phyloP scores from a whole-genome alignment of 2,797 vertebrate genomes.

The Cuniculus paca region DNA sequence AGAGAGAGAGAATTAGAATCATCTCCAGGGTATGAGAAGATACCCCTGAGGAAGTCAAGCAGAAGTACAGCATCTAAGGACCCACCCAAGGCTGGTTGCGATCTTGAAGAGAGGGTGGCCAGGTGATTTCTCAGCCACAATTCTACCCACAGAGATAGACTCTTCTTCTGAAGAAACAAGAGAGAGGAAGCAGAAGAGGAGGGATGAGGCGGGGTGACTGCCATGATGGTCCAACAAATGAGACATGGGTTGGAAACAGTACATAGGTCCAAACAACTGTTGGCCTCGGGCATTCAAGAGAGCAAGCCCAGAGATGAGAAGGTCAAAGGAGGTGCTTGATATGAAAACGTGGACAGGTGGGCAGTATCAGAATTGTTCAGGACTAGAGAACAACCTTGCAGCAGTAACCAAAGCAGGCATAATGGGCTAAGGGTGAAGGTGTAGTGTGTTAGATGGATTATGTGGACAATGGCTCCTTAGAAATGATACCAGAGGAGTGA shows the following conservation, averaged over 20 bases:
- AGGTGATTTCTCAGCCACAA: neutral
- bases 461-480: neutral
- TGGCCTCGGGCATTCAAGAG: neutral
- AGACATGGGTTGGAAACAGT: neutral
- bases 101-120: neutral
- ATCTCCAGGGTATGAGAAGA: neutral
- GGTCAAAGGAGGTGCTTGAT: neutral
- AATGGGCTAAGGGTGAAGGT: too few species aligned
- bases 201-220: neutral
- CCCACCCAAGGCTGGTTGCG: neutral
- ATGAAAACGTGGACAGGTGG: neutral
- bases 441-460: neutral
- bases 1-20: neutral
- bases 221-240: neutral
- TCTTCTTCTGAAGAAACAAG: neutral
- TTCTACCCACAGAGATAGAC: too few species aligned
- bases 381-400: neutral
- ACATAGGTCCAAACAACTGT: too few species aligned
- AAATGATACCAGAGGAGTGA: neutral
- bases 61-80: neutral
- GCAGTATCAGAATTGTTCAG: rapidly evolving
- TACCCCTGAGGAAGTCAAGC: neutral
- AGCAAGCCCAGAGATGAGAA: neutral
- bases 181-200: neutral
- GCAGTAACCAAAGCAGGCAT: neutral